A percentile compares a stretch with the other conserved stretches of the same genome.
phyloP scores from a whole-genome alignment of 2,797 vertebrate species.

The Cryptoblepharus egeriae region DNA sequence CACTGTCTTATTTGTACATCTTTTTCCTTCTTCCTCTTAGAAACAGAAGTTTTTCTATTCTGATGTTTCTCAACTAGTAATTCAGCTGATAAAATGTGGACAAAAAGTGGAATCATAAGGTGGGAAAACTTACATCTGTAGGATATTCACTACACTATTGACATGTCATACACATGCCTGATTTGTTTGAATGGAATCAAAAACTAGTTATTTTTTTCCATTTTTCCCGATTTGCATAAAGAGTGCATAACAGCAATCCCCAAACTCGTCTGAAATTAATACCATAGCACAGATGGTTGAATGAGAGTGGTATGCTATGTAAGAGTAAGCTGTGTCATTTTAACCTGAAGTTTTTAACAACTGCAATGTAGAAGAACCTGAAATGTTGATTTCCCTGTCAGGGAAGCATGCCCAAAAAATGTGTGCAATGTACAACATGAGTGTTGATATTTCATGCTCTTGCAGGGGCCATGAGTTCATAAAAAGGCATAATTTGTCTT shows the following conservation, averaged over 20 bases:
- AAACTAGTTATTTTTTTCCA: not conserved
- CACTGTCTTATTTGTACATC: not conserved
- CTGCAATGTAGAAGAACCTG: rapidly evolving
- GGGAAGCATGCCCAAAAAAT: not conserved
- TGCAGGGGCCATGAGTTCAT: conserved; percentile 21
- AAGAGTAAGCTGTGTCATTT: not conserved
- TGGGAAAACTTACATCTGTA: not conserved
- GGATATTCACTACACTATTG: not conserved
- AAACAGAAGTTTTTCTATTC: not conserved
- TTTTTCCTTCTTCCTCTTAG: not conserved
- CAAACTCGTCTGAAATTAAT: not conserved
- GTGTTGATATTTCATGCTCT: conserved; percentile 7
- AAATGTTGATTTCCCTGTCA: conserved; percentile 7
- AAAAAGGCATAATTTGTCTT: not conserved
- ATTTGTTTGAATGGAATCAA: not conserved
- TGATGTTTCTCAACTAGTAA: not conserved
- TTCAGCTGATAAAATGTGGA: not conserved
- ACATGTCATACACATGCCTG: not conserved
- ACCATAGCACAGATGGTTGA: not conserved
- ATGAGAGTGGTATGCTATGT: not conserved
- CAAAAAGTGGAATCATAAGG: not conserved
- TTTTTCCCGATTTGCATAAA: not conserved
- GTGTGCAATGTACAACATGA: not conserved
- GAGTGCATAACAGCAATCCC: not conserved
- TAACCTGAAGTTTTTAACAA: conserved; percentile 6